These are phyloP conservation scores for Cephalopterus ornatus DNA, from an alignment of 2,113 vertebrate genomes.

Conservation along the genomic window DNA sequence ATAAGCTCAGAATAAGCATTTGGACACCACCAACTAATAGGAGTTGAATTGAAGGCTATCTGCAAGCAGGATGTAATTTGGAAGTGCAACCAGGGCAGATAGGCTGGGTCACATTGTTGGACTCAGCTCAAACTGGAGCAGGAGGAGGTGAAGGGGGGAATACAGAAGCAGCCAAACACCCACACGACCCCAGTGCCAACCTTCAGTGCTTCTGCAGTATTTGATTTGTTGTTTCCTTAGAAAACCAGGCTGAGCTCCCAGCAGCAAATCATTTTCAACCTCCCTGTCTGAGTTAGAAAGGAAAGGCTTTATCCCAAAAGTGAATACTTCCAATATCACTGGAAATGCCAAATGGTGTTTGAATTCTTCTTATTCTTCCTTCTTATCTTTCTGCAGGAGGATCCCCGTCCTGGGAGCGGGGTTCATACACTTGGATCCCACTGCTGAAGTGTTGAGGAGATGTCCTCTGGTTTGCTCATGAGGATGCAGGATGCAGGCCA, in stretches of 20 bases:
- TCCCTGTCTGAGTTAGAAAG: neutral
- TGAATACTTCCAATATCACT: neutral
- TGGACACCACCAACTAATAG: neutral
- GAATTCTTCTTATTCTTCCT: neutral
- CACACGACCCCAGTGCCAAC: neutral
- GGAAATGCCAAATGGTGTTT: neutral
- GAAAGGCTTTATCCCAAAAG: neutral
- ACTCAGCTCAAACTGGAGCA: neutral
- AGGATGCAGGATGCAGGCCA: neutral
- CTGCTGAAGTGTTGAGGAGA: neutral
- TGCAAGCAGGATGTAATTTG: neutral
- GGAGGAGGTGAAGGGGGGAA: neutral
- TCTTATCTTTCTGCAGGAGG: neutral
- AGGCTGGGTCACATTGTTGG: neutral
- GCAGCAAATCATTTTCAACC: neutral
- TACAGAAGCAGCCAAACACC: slow-evolving; percentile 10
- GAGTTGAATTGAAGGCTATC: neutral
- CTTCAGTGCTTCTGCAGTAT: neutral
- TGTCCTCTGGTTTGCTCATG: fast-evolving
- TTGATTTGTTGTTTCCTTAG: slow-evolving; percentile 30
- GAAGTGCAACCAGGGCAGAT: neutral
- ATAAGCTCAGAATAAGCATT: neutral
- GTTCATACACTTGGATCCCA: fast-evolving
- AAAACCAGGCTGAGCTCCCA: neutral
- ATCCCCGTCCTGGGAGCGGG: neutral